Percentiles rank a stretch among this genome's conserved stretches.
Conservation (phyloP, 2,888 invertebrate genomes). For the Cantharis flavilabris region DNA sequence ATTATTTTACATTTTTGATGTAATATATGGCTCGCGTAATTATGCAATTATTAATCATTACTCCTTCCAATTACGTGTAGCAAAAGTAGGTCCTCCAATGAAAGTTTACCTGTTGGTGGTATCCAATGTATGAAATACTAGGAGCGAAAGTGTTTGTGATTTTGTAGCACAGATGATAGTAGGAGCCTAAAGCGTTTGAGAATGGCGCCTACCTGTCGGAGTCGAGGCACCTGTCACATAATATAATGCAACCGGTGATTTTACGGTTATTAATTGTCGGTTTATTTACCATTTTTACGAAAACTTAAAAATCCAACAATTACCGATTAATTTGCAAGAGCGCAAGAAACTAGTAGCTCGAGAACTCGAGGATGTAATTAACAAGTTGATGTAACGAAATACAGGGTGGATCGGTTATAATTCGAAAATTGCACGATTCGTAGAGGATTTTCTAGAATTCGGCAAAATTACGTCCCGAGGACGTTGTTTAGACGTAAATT, state of each 20-base stretch:
- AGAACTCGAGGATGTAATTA: background rate
- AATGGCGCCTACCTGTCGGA: slow-evolving; percentile 24
- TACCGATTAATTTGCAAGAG: background rate
- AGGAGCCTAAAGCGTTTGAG: slow-evolving; percentile 11
- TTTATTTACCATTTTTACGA: background rate
- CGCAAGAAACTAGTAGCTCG: background rate
- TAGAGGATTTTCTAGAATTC: background rate
- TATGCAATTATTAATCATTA: slow-evolving; percentile 24
- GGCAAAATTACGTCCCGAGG: background rate
- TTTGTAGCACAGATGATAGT: slow-evolving; percentile 11
- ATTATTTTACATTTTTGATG: slow-evolving; percentile 7
- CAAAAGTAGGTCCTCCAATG: slow-evolving; percentile 37
- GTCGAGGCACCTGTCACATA: slow-evolving; percentile 11
- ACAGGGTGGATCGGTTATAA: background rate
- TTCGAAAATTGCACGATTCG: background rate
- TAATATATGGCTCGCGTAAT: slow-evolving; percentile 8
- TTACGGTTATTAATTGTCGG: background rate
- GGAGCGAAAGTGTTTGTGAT: slow-evolving; percentile 1
- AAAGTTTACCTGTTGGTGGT: slow-evolving; percentile 11
- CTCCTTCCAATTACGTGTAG: slow-evolving; percentile 23
- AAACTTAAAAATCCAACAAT: background rate
- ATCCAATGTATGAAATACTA: slow-evolving; percentile 20
- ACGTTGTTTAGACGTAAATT: background rate
- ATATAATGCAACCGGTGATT: background rate
- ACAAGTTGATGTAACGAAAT: background rate